Evolutionary conservation across 2,797 vertebrate species (phyloP), one percentile per base, ranked within the genome.

Genomic region (Catamblyrhynchus diadema): DNA sequence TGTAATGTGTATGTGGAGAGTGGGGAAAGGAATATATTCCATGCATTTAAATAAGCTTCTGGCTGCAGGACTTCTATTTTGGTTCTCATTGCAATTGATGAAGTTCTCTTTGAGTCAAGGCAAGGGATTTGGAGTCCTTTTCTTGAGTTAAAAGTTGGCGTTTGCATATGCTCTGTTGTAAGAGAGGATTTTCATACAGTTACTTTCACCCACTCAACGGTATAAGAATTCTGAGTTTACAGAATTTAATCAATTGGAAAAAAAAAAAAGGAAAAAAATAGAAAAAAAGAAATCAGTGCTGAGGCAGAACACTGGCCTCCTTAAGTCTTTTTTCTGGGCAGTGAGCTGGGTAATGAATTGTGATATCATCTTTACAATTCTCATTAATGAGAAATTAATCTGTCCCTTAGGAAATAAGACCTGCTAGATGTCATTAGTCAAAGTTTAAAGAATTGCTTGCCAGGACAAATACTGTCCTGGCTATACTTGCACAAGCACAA

Each of bases 311-410:
- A 71, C 12, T 47, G 33, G 62, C 20, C 24, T 77, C 41, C 39
- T 79, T 83, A 81, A 81, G 8, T 67, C 8, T n/a, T 71, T 86
- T 92, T 82, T 21, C 45, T 85, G 64, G 19, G 56, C 71, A 95
- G 23, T 50, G 60, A 95, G 53, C 35, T 73, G 64, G 22, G 19
- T 93, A 94, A 92, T 79, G 45, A 77, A 73, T 71, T 92, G 53
- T 91, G 81, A 74, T 93, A 93, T 78, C 81, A 92, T 89, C 86
- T 84, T 80, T 91, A 53, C 30, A 82, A 74, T 95, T 73, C 47
- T 85, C 56, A 80, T 88, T 93, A 93, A 89, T 28, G 61, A 82
- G 72, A 93, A 94, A 94, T 92, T 93, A 93, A 89, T 93, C 30
- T 65, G 71, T 91, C 75, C 81, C 81, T 81, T 92, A 61, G 86